A percentile compares a stretch with the other conserved stretches of the same genome.
These are phyloP conservation scores for Mandrillus leucophaeus DNA, from an alignment of 2,113 vertebrate genomes.

Conservation along the genomic window DNA sequence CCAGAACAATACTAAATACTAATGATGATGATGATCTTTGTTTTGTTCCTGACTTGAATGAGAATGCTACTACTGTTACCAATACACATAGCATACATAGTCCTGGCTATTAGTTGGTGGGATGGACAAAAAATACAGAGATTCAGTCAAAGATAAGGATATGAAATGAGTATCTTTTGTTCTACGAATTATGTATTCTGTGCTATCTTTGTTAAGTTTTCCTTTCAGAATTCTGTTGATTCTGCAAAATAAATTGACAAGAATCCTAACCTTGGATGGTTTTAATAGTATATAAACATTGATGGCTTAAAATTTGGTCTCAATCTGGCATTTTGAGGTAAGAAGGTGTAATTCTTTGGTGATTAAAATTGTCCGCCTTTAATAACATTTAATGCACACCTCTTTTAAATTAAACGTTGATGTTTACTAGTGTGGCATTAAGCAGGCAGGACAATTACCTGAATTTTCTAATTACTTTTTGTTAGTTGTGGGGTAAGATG, in stretches of 20 bases:
- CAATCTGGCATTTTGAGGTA: not conserved
- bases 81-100: fast-evolving
- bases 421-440: not conserved
- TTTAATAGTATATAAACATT: not conserved
- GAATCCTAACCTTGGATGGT: not conserved
- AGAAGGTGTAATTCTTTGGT: not conserved
- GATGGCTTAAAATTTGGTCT: not conserved
- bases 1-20: not conserved
- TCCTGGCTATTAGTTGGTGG: not conserved
- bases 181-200: not conserved
- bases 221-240: not conserved
- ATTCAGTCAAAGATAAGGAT: not conserved
- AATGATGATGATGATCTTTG: not conserved
- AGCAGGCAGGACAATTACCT: not conserved
- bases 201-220: not conserved
- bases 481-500: too few relatives aligned
- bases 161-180: not conserved
- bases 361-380: not conserved
- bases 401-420: not conserved
- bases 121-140: not conserved
- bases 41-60: not conserved
- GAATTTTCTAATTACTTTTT: not conserved
- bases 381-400: not conserved
- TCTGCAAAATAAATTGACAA: not conserved
- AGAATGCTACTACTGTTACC: not conserved